phyloP scores from a whole-genome alignment of 2,113 vertebrate genomes.

The Pseudorasbora parva region DNA sequence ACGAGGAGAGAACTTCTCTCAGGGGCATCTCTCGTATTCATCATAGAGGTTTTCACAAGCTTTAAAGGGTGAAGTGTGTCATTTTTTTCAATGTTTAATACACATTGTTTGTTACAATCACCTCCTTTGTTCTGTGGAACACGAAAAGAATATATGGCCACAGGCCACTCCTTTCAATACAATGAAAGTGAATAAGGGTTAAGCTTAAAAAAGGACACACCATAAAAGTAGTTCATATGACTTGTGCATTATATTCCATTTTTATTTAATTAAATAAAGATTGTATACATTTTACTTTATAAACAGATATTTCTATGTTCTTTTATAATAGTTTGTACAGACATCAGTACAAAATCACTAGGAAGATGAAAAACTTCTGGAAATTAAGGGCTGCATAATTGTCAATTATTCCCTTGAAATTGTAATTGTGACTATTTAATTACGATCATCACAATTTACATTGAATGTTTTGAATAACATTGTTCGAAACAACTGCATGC shows the following conservation, averaged over 20 bases:
- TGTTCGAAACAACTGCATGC: no score
- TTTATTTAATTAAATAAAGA: no score
- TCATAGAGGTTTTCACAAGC: neutral
- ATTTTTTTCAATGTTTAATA: neutral
- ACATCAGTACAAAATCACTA: neutral
- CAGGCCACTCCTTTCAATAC: neutral
- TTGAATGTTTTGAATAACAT: no score
- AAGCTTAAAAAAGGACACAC: neutral
- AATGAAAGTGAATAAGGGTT: neutral
- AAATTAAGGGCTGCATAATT: neutral
- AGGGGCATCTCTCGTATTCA: slow-evolving; percentile 33
- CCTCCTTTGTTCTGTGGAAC: neutral
- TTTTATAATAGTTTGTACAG: neutral
- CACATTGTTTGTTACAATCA: neutral
- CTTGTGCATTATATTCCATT: neutral
- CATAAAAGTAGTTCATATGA: neutral
- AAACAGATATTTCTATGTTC: neutral
- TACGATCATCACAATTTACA: no score
- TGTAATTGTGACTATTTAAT: no score
- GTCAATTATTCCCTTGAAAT: no score
- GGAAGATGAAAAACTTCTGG: neutral
- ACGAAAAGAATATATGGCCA: neutral
- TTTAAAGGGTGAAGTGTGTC: slow-evolving; percentile 4
- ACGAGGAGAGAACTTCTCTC: slow-evolving; percentile 44
- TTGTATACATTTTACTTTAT: neutral